Evolutionary conservation across 2,888 invertebrate species (phyloP).

Genomic region (Melanotus villosus): DNA sequence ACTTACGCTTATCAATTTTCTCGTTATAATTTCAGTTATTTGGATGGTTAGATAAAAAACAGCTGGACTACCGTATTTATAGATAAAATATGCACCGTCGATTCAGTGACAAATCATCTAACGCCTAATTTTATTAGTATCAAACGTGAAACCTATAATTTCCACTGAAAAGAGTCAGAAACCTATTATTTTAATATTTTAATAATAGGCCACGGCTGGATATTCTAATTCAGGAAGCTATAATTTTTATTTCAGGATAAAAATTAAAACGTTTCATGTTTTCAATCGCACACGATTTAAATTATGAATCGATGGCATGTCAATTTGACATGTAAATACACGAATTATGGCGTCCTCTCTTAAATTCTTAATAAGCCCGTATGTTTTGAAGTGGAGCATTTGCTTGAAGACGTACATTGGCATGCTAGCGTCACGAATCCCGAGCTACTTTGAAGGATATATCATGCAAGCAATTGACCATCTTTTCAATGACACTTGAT

Average conservation of each 20-base stretch:
- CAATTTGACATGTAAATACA: conserved; percentile 51
- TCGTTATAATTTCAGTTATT: no score
- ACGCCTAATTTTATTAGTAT: conserved; percentile 30
- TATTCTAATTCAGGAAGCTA: conserved; percentile 37
- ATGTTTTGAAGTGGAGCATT: conserved; percentile 39
- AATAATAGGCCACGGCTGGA: conserved; percentile 29
- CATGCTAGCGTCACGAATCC: conserved; percentile 38
- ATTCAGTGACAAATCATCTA: conserved; percentile 10
- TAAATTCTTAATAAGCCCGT: conserved; percentile 47
- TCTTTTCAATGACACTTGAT: conserved; percentile 43
- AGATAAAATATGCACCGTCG: no score
- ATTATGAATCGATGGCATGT: conserved; percentile 51
- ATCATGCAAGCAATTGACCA: conserved; percentile 43
- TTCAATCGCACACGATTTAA: conserved; percentile 42
- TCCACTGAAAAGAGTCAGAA: conserved; percentile 22
- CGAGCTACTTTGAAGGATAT: conserved; percentile 30
- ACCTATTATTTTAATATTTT: conserved; percentile 34
- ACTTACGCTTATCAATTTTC: no score
- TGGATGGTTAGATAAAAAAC: no score
- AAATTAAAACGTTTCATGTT: conserved; percentile 50
- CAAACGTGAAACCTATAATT: conserved; percentile 28
- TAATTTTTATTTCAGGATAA: conserved; percentile 46
- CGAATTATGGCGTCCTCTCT: conserved; percentile 48
- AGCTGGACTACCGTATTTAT: no score
- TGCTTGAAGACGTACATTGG: conserved; percentile 28